Percentiles rank a stretch among this genome's conserved stretches.
Conservation (phyloP, 2,113 vertebrate species). For the Panthera leo region DNA sequence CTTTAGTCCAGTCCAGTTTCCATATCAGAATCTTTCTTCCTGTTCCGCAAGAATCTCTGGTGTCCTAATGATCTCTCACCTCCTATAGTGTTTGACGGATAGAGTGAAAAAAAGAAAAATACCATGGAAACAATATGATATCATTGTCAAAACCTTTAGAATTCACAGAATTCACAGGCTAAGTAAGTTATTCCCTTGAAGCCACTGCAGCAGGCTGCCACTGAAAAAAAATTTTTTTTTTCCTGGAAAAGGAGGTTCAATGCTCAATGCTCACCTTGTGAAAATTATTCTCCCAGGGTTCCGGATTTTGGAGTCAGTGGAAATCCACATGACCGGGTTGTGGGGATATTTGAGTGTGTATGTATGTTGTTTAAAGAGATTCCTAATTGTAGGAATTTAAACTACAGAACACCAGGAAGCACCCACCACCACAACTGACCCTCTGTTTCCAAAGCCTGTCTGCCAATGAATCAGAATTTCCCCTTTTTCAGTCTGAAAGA, state of each 20-base stretch:
- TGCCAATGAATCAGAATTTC: conserved; percentile 1
- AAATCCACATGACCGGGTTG: not conserved
- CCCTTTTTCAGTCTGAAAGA: not conserved
- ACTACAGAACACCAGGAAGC: not conserved
- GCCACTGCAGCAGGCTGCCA: not conserved
- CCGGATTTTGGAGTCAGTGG: not conserved
- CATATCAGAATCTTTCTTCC: not conserved
- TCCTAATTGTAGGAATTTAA: conserved; percentile 3
- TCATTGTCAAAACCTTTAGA: not conserved
- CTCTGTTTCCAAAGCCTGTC: conserved; percentile 29
- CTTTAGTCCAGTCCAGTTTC: not conserved
- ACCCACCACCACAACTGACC: not conserved
- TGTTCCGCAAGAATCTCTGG: not conserved
- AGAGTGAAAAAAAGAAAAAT: not conserved
- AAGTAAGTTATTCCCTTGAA: not conserved
- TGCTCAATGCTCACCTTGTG: not conserved
- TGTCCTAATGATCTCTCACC: not conserved
- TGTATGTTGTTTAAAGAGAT: not conserved
- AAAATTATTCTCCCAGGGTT: not conserved
- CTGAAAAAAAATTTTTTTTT: not conserved
- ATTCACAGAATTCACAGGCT: not conserved
- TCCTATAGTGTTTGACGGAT: not conserved
- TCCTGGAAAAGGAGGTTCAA: not conserved
- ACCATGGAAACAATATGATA: not conserved
- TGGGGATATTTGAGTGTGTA: not conserved